Conservation (phyloP, 2,113 vertebrate genomes). For the Formicarius rufipectus region DNA sequence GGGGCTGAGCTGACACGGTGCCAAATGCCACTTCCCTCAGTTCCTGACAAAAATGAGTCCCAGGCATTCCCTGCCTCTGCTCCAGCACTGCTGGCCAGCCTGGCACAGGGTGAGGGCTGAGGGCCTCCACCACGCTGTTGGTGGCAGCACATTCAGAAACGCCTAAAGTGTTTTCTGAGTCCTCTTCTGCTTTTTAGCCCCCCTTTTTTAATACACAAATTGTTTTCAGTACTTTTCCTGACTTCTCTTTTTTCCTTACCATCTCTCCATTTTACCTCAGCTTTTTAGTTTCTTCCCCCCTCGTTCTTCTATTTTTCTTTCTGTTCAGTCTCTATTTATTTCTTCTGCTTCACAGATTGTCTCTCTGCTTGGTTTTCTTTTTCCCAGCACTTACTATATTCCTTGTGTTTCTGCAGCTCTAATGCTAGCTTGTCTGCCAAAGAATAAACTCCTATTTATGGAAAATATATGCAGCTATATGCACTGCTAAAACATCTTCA, state of each 20-base stretch:
- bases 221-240: background rate
- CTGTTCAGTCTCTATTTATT: conserved; percentile 43
- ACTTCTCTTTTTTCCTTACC: background rate
- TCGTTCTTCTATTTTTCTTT: background rate
- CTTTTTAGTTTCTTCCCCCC: background rate
- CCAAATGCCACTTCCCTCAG: background rate
- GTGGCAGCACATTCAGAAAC: background rate
- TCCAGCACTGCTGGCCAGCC: background rate
- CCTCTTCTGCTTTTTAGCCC: background rate
- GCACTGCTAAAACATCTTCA: conserved; percentile 59
- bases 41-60: background rate
- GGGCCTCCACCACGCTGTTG: background rate
- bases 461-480: conserved; percentile 61
- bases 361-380: conserved; percentile 59
- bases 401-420: conserved; percentile 38
- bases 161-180: background rate
- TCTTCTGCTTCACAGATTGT: conserved; percentile 46
- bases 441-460: conserved; percentile 68
- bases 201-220: background rate
- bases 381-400: conserved; percentile 20
- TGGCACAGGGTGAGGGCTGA: background rate
- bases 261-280: background rate
- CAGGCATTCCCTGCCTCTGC: background rate
- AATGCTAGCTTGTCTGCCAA: conserved; percentile 58
- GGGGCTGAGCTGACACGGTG: background rate